Evolutionary conservation across 2,797 vertebrate species (phyloP), one percentile per base, ranked within the genome.

Genomic region (Coendou prehensilis): DNA sequence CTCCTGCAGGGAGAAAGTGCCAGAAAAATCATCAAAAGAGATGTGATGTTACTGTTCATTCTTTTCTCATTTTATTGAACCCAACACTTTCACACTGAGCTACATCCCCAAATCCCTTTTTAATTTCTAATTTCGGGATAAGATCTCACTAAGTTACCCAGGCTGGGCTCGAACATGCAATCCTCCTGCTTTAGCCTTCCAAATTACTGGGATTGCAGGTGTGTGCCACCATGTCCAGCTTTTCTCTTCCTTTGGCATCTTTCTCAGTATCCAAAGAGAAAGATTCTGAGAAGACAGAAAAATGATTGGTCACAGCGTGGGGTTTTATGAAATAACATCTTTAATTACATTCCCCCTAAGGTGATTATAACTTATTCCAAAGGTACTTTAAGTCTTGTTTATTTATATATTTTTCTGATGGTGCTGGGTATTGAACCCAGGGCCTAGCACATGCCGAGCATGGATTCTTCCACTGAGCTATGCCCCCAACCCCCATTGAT

Each of bases 241-340:
- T 88, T 89, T 82, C 79, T 83, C 52, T 18, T 78, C 54, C 33
- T 84, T 93, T 83, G 45, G 10, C 50, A n/a, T 81, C 59, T 78
- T 96, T 90, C 85, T n/a, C 54, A 73, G 67, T 2, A 69, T n/a
- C 56, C 57, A 63, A 94, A 97, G 59, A 26, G 50, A 87, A 76
- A 15, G 8, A 56, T 91, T 93, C n/a, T 57, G 75, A 93, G 84
- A 75, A 59, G 64, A 83, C 50, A 10, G 23, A 37, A 87, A n/a
- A 28, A n/a, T 71, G 54, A 50, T 33, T 37, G 4, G 37, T 75
- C 45, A 64, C 17, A 56, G 52, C 54, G 26, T 7, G 13, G 76
- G 54, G 17, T 59, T 94, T 92, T 91, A 61, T n/a, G 23, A 82
- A 82, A 88, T 37, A 83, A 2, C 56, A 5, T 50, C 52, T 59